Percentiles rank a stretch among this genome's conserved stretches.
These are phyloP conservation scores for Poecile atricapillus DNA, from an alignment of 2,113 vertebrate genomes.

Conservation along the genomic window DNA sequence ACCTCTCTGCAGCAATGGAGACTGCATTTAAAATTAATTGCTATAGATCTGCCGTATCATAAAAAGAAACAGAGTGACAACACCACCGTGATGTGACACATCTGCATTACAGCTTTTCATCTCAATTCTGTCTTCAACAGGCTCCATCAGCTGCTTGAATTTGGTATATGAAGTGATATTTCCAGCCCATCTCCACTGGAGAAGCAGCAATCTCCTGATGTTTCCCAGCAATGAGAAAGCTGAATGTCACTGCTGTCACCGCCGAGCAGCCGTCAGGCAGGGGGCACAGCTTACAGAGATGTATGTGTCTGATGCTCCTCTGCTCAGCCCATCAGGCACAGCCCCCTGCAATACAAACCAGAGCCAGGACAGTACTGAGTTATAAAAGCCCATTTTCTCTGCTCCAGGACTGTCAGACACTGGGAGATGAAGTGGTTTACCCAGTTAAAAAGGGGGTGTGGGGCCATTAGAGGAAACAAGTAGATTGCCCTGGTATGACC, in stretches of 20 bases:
- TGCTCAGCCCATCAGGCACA: not conserved
- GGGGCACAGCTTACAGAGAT: not conserved
- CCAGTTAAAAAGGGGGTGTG: not conserved
- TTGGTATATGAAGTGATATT: not conserved
- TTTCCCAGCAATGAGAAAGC: not conserved
- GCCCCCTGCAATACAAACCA: not conserved
- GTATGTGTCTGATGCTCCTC: not conserved
- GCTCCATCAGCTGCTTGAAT: conserved; percentile 36
- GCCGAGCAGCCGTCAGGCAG: fast-evolving
- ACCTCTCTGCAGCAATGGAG: conserved; percentile 43
- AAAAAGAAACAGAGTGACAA: conserved; percentile 53
- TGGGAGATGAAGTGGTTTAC: not conserved
- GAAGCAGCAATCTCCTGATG: not conserved
- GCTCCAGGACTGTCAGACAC: not conserved
- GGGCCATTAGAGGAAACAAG: not conserved
- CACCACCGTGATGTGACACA: conserved; percentile 55
- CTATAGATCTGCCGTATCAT: conserved; percentile 53
- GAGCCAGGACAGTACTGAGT: not conserved
- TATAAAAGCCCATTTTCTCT: not conserved
- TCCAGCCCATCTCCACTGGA: not conserved
- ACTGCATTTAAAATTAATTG: conserved; percentile 63
- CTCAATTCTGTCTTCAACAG: conserved; percentile 51
- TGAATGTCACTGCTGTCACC: not conserved
- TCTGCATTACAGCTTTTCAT: conserved; percentile 62
- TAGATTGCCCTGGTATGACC: not conserved